Base-by-base conservation (phyloP, 2,888 invertebrate species). In the Agrilus cyanescens region DNA sequence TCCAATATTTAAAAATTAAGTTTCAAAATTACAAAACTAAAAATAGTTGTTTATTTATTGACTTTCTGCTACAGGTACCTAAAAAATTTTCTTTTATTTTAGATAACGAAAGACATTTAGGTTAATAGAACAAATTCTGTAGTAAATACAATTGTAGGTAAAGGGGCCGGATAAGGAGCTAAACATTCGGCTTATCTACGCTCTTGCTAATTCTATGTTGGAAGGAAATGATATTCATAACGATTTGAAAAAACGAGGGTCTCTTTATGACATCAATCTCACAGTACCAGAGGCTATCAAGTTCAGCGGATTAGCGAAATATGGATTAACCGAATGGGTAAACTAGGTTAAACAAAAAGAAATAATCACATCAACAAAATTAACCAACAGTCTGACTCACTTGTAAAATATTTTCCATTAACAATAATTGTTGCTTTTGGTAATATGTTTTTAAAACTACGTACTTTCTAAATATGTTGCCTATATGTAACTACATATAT, bases 141-240 rank as follows among this genome's bases (percentile, higher is more conserved):
- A 37, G 15, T 2, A 15, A 16, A 7, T 18, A 14, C 6, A 36
- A 37, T 43, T 47, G 8, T 18, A 49, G 45, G 37, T 47, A 30
- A 38, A 36, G 37, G 49, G 45, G 10, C 52, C 52, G 15, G 46
- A 49, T 7, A 45, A 49, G 33, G 39, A 43, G 6, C 31, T 49
- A 14, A 48, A 49, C 34, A 18, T 31, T 35, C 46, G 46, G 16
- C 38, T 76, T 32, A 65, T 72, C 48, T 60, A 67, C 38, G 58
- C 73, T 12, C 67, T 76, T 44, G 76, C 72, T 2, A 61, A 67
- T 49, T 71, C 74, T 31, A 76, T 78, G 54, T 60, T 73, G 50
- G 70, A 73, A 54, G 78, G 77, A n/a, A 78, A 78, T 52, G 59
- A 60, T 35, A 72, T 70, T 16, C 74, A 78, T 52, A 68, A 61